These are phyloP conservation scores for Nematopogon swammerdamellus DNA, from an alignment of 2,888 invertebrate genomes.

Conservation along the genomic window DNA sequence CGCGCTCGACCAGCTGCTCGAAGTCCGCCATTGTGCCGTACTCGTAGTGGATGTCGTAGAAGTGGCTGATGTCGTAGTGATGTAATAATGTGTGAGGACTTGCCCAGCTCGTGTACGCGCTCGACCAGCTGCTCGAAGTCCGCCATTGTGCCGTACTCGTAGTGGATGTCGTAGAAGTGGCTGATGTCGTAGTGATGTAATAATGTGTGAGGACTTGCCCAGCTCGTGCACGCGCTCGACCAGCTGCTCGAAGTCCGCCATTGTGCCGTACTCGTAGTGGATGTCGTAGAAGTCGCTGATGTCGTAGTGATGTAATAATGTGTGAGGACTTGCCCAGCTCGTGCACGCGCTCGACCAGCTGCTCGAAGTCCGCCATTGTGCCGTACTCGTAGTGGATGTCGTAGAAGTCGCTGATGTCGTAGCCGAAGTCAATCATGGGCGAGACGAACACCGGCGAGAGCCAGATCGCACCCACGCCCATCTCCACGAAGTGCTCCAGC, in stretches of 20 bases:
- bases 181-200: conserved; percentile 82
- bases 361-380: conserved; percentile 65
- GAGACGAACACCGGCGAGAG: conserved; percentile 81
- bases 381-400: conserved; percentile 73
- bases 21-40: conserved; percentile 77
- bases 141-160: conserved; percentile 67
- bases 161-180: conserved; percentile 69
- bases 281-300: conserved; percentile 74
- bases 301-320: too few relatives aligned
- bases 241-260: conserved; percentile 66
- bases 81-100: too few relatives aligned
- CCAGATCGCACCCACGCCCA: conserved; percentile 76
- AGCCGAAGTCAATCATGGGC: conserved; percentile 84
- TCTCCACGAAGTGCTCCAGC: conserved; percentile 61
- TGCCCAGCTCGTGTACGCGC: too few relatives aligned
- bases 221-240: conserved; percentile 52
- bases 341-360: conserved; percentile 54
- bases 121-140: conserved; percentile 63
- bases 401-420: conserved; percentile 78
- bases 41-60: conserved; percentile 64
- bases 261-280: conserved; percentile 69
- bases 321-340: too few relatives aligned
- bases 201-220: too few relatives aligned
- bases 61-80: conserved; percentile 84
- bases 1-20: conserved; percentile 47